These are phyloP conservation scores for Eleutherodactylus coqui DNA, from an alignment of 2,797 vertebrate genomes.

Conservation along the genomic window DNA sequence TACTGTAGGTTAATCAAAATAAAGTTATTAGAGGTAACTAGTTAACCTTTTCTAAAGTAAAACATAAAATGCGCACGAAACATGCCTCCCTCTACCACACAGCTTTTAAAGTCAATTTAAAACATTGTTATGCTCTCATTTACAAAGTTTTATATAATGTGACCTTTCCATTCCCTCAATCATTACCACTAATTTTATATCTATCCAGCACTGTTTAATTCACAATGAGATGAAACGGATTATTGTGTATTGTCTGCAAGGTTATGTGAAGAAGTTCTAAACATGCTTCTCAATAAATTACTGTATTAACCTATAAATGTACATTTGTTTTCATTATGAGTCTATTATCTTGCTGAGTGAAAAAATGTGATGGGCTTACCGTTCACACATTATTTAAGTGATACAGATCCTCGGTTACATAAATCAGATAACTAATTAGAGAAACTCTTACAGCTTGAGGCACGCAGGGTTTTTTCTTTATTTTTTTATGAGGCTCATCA, in stretches of 20 bases:
- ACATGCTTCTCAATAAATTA: constrained; percentile 57
- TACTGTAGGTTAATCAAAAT: constrained; percentile 42
- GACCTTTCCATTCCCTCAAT: constrained; percentile 67
- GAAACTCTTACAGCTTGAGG: constrained; percentile 56
- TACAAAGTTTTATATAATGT: constrained; percentile 72
- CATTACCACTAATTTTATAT: constrained; percentile 58
- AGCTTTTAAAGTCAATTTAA: constrained; percentile 65
- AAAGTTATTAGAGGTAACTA: constrained; percentile 41
- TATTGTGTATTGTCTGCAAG: constrained; percentile 48
- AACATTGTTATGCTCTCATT: constrained; percentile 68
- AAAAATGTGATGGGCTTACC: constrained; percentile 53
- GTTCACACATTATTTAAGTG: constrained; percentile 57
- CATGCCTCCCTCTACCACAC: constrained; percentile 13
- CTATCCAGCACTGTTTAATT: constrained; percentile 45
- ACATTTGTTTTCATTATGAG: constrained; percentile 63
- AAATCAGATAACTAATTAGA: constrained; percentile 62
- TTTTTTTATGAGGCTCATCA: constrained; percentile 60
- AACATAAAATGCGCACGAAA: constrained; percentile 40
- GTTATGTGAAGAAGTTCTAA: constrained; percentile 49
- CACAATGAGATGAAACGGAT: constrained; percentile 56
- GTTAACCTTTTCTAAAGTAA: constrained; percentile 49
- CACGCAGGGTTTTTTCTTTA: constrained; percentile 51
- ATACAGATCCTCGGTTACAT: constrained; percentile 58
- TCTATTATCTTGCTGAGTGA: constrained; percentile 44
- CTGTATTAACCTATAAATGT: constrained; percentile 60